These are phyloP conservation scores for Drosophila austrosaltans DNA, from an alignment of 2,888 invertebrate genomes.

Conservation along the genomic window DNA sequence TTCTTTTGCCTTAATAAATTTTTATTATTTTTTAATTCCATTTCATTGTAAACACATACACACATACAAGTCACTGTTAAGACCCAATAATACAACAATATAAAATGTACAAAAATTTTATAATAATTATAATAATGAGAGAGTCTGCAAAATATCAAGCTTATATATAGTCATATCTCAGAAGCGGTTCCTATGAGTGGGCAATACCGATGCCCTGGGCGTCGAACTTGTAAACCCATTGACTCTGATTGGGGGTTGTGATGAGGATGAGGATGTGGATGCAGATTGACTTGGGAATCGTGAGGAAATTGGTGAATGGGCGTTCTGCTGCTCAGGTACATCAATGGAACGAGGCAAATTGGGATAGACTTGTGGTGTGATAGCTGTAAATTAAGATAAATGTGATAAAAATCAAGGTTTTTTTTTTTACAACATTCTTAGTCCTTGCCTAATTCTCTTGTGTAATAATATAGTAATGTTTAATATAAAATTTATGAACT, in stretches of 20 bases:
- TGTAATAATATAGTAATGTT: too few species aligned
- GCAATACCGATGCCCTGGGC: slow-evolving; percentile 39
- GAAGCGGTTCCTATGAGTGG: slow-evolving; percentile 61
- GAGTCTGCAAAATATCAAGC: slow-evolving; percentile 24
- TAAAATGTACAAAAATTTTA: slow-evolving; percentile 33
- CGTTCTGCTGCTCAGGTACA: slow-evolving; percentile 51
- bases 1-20: slow-evolving; percentile 74
- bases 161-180: slow-evolving; percentile 33
- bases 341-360: slow-evolving; percentile 79
- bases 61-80: slow-evolving; percentile 39
- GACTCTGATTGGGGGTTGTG: slow-evolving; percentile 4
- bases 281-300: slow-evolving; percentile 4
- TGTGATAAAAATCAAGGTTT: too few species aligned
- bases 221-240: slow-evolving; percentile 26
- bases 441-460: too few species aligned
- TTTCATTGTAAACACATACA: slow-evolving; percentile 51
- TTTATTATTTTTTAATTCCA: slow-evolving; percentile 76
- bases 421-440: too few species aligned
- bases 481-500: too few species aligned
- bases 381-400: slow-evolving; percentile 57
- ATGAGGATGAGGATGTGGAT: slow-evolving; percentile 19
- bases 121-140: slow-evolving; percentile 46
- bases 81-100: slow-evolving; percentile 16
- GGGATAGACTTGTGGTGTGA: slow-evolving; percentile 77
- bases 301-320: too few species aligned